Conservation (phyloP, 2,888 invertebrate species). For the Endotricha flammealis region DNA sequence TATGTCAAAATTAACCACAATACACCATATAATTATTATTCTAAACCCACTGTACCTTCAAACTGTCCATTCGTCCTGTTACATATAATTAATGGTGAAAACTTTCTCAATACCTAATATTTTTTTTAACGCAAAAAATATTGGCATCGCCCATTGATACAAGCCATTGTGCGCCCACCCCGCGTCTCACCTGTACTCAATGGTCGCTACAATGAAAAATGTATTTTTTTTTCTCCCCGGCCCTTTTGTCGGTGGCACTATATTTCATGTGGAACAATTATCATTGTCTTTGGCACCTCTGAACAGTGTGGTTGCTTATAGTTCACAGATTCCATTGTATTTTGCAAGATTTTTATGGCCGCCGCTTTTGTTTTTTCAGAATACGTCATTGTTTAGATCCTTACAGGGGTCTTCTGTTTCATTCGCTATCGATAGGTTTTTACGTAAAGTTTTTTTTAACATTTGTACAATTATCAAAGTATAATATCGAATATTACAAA, state of each 20-base stretch:
- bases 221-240: constrained; percentile 56
- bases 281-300: constrained; percentile 76
- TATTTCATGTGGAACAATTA: constrained; percentile 77
- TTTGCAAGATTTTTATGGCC: constrained; percentile 30
- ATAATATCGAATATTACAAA: too few species aligned
- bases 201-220: constrained; percentile 72
- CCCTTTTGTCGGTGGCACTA: constrained; percentile 74
- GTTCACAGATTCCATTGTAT: constrained; percentile 39
- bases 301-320: constrained; percentile 50
- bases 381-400: constrained; percentile 14
- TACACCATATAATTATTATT: constrained; percentile 12
- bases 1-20: too few species aligned
- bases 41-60: constrained; percentile 25
- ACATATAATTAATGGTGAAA: constrained; percentile 58
- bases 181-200: constrained; percentile 71
- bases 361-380: constrained; percentile 30
- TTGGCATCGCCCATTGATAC: constrained; percentile 69
- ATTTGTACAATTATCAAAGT: too few species aligned
- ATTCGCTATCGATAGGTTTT: constrained; percentile 5
- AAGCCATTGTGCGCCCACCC: constrained; percentile 67
- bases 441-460: too few species aligned
- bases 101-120: constrained; percentile 44
- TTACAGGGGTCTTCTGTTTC: constrained; percentile 3
- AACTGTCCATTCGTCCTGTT: constrained; percentile 37
- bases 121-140: constrained; percentile 57